phyloP scores from a whole-genome alignment of 2,888 invertebrate species.

The Drosophila crucigera region DNA sequence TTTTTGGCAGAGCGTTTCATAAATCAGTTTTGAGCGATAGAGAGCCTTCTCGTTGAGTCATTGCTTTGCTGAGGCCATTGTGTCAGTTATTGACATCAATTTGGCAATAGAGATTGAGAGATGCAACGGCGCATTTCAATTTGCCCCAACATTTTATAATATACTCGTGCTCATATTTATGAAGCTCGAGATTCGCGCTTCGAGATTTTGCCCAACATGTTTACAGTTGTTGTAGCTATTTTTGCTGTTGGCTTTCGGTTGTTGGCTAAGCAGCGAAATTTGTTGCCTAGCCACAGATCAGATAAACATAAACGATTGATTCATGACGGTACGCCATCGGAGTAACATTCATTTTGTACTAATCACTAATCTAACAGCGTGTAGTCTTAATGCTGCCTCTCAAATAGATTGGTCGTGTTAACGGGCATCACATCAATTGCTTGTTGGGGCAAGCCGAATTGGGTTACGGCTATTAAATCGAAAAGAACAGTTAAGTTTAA shows the following conservation, averaged over 20 bases:
- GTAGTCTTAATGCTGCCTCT: conserved; percentile 54
- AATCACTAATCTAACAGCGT: conserved; percentile 44
- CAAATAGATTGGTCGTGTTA: conserved; percentile 46
- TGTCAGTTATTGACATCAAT: conserved; percentile 60
- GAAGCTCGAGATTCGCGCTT: conserved; percentile 26
- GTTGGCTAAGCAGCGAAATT: neutral
- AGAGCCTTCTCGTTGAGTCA: conserved; percentile 37
- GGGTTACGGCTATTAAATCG: conserved; percentile 31
- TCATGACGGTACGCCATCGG: conserved; percentile 42
- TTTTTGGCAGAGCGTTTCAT: conserved; percentile 31
- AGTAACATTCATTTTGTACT: conserved; percentile 39
- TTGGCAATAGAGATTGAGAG: conserved; percentile 53
- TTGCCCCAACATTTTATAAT: conserved; percentile 39
- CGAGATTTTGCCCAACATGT: conserved; percentile 43
- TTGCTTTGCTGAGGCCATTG: conserved; percentile 50
- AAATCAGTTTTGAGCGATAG: conserved; percentile 44
- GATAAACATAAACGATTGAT: conserved; percentile 49
- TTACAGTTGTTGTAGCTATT: conserved; percentile 28
- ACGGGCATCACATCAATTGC: conserved; percentile 25
- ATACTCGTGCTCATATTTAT: conserved; percentile 48
- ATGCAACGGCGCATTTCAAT: conserved; percentile 62
- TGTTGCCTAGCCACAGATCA: conserved; percentile 27
- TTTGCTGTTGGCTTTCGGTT: conserved; percentile 17
- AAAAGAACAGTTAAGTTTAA: conserved; percentile 30
- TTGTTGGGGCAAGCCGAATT: conserved; percentile 4